Evolutionary conservation across 2,888 invertebrate species (phyloP), one percentile per base, ranked within the genome.

Genomic region (Protodeltote pygarga): DNA sequence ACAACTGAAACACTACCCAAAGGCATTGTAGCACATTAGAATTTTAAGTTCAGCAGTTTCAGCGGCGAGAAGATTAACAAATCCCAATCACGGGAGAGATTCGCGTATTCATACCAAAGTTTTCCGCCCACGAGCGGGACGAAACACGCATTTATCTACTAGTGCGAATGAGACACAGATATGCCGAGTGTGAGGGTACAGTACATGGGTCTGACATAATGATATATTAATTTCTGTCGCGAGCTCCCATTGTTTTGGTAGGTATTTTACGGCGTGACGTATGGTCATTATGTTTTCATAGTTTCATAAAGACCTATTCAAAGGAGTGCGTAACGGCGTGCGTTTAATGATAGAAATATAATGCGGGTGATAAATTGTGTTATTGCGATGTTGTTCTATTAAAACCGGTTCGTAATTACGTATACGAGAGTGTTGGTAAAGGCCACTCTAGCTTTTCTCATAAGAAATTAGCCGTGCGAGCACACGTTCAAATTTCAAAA

Each of bases 161-260:
- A 1, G 72, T 28, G 41, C 33, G 73, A 81, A 51, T 21, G 75
- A 61, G 85, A 82, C 39, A 41, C 71, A 9, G 11, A 33, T 51
- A 66, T 58, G 37, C 40, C 46, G 45, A 63, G 70, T 71, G 73
- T 69, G 81, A 77, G 82, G 78, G 78, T 71, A 79, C 71, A 71
- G 73, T 82, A 82, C 77, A 83, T 92, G 92, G 84, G 82, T 81
- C 83, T 92, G 92, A 91, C 92, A 89, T 91, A 92, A 92, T 92
- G 92, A 92, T 92, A 88, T 91, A 92, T 92, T 92, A 92, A 92
- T 92, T 91, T 91, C 89, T 89, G 89, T 89, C 89, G 87, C 85
- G 78, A 71, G 83, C 87, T 79, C 66, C 88, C 74, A 89, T 92
- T 92, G 91, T 91, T 90, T 90, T 86, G 88, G 83, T 86, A 87